Evolutionary conservation across 2,797 vertebrate genomes (phyloP).

Genomic region (Valencia hispanica): DNA sequence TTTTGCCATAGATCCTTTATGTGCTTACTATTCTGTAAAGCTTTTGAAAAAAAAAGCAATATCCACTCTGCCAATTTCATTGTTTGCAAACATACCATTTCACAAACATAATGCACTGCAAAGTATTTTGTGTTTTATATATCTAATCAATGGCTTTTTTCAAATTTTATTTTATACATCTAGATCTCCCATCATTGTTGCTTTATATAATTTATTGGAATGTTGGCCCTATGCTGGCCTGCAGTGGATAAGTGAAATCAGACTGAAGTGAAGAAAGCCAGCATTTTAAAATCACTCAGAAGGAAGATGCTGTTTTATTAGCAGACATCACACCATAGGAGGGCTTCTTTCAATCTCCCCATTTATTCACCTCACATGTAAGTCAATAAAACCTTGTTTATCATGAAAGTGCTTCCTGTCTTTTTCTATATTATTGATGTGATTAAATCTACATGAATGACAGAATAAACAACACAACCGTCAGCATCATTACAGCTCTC

Average conservation of each 20-base stretch:
- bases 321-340: constrained; percentile 3
- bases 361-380: constrained; percentile 34
- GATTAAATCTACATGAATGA: constrained; percentile 51
- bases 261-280: neutral
- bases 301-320: neutral
- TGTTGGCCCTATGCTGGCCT: neutral
- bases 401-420: constrained; percentile 44
- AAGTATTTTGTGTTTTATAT: neutral
- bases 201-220: neutral
- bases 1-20: neutral
- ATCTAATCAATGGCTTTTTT: neutral
- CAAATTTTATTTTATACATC: neutral
- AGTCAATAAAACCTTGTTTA: constrained; percentile 23
- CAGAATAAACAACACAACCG: constrained; percentile 45
- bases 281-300: neutral
- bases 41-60: too few relatives aligned
- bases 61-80: neutral
- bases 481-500: constrained; percentile 46
- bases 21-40: neutral
- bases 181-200: neutral
- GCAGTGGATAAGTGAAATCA: neutral
- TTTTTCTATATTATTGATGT: constrained; percentile 31
- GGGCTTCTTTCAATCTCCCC: neutral
- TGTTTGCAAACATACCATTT: neutral
- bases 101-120: too few relatives aligned